Percentiles rank a stretch among this genome's conserved stretches.
Evolutionary conservation across 1,140 invertebrate genomes (phyloP).

Genomic region (Penaeus japonicus): DNA sequence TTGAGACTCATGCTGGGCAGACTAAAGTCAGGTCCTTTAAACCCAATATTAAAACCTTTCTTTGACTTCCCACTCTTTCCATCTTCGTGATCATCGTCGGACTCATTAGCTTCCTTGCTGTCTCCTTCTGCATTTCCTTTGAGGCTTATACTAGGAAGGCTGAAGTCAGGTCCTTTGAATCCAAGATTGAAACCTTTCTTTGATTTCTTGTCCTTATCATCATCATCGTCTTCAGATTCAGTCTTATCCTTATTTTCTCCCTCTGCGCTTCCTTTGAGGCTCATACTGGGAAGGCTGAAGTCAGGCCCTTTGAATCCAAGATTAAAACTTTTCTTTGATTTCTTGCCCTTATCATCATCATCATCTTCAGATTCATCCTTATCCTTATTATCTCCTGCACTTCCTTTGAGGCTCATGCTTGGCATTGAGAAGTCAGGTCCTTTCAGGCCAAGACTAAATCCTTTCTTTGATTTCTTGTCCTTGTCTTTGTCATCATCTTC

Average conservation of each 20-base stretch:
- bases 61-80: too few species aligned
- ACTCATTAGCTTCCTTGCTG: too few species aligned
- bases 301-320: conserved; percentile 24
- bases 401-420: background rate
- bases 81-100: background rate
- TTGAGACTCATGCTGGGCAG: background rate
- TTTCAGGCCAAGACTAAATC: background rate
- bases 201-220: too few species aligned
- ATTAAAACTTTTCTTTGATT: conserved; percentile 1
- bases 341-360: background rate
- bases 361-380: background rate
- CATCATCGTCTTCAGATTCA: too few species aligned
- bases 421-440: background rate
- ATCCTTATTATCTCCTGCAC: background rate
- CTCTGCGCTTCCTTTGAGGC: background rate
- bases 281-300: conserved; percentile 4
- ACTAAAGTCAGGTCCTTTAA: conserved; percentile 15
- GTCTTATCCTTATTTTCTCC: too few species aligned
- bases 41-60: background rate
- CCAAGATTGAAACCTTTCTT: too few species aligned
- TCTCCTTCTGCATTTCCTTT: too few species aligned
- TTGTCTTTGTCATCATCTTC: background rate
- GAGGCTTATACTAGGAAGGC: background rate
- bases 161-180: background rate
- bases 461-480: background rate